These are phyloP conservation scores for Caenorhabditis zanzibari DNA, from an alignment of 2,888 invertebrate genomes.

Conservation along the genomic window DNA sequence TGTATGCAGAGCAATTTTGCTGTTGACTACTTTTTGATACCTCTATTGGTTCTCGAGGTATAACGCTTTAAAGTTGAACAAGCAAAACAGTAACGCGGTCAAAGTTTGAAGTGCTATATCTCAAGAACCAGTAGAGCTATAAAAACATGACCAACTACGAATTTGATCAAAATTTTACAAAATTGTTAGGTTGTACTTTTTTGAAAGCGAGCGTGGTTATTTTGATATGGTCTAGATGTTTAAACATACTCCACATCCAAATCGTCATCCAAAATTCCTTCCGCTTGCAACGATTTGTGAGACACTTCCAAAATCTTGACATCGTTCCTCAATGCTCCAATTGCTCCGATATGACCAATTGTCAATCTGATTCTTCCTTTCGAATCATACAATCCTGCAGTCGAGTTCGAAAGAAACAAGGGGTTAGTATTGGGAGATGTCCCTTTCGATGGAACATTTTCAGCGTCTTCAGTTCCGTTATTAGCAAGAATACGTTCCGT, in stretches of 20 bases:
- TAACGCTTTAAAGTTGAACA: too few relatives aligned
- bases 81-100: too few relatives aligned
- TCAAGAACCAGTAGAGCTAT: too few relatives aligned
- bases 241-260: conserved; percentile 78
- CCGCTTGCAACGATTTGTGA: conserved; percentile 76
- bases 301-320: conserved; percentile 78
- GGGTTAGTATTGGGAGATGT: conserved; percentile 61
- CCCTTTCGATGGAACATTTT: conserved; percentile 24
- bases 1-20: too few relatives aligned
- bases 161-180: too few relatives aligned
- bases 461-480: conserved; percentile 57
- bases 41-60: too few relatives aligned
- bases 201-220: too few relatives aligned
- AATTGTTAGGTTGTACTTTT: too few relatives aligned
- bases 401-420: conserved; percentile 47
- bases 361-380: conserved; percentile 70
- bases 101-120: too few relatives aligned
- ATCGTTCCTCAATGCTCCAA: conserved; percentile 81
- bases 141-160: too few relatives aligned
- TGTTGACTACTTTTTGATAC: too few relatives aligned
- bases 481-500: conserved; percentile 56
- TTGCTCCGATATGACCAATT: conserved; percentile 82
- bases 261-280: conserved; percentile 79
- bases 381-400: conserved; percentile 58
- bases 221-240: too few relatives aligned